Conservation (phyloP, 2,888 invertebrate species). For the Drosophila infuscata region DNA sequence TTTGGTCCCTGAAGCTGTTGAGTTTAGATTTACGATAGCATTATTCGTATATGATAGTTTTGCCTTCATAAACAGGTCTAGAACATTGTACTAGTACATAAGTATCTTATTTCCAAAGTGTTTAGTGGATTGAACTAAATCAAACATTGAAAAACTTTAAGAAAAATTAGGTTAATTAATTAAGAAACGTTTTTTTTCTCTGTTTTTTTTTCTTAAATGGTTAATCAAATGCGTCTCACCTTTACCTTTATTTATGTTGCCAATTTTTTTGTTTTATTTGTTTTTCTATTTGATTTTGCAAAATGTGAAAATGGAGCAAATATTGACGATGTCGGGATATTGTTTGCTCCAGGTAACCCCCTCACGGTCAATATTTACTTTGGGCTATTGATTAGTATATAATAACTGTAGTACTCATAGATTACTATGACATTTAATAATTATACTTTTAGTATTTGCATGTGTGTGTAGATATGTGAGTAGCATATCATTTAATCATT, state of each 20-base stretch:
- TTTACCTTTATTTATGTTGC: conserved; percentile 22
- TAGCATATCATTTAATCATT: conserved; percentile 36
- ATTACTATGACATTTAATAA: conserved; percentile 55
- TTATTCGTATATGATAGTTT: conserved; percentile 63
- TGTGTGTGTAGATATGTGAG: conserved; percentile 33
- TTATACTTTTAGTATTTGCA: conserved; percentile 45
- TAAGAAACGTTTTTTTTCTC: neutral
- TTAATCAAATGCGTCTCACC: conserved; percentile 24
- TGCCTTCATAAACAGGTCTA: conserved; percentile 47
- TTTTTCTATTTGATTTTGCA: conserved; percentile 47
- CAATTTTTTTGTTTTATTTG: conserved; percentile 44
- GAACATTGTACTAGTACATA: conserved; percentile 43
- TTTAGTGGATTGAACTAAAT: conserved; percentile 60
- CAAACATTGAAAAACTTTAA: conserved; percentile 21
- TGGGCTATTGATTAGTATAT: conserved; percentile 82
- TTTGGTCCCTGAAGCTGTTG: conserved; percentile 84
- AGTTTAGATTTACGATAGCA: conserved; percentile 75
- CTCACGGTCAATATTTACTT: conserved; percentile 84
- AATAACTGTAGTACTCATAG: conserved; percentile 60
- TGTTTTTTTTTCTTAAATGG: neutral
- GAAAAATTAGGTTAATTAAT: conserved; percentile 11
- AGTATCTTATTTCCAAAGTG: conserved; percentile 52
- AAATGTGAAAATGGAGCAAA: conserved; percentile 85
- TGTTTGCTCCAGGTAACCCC: conserved; percentile 29
- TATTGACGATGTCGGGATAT: conserved; percentile 77